Conservation (phyloP, 2,888 invertebrate genomes). For the Drosophila pseudotakahashii region DNA sequence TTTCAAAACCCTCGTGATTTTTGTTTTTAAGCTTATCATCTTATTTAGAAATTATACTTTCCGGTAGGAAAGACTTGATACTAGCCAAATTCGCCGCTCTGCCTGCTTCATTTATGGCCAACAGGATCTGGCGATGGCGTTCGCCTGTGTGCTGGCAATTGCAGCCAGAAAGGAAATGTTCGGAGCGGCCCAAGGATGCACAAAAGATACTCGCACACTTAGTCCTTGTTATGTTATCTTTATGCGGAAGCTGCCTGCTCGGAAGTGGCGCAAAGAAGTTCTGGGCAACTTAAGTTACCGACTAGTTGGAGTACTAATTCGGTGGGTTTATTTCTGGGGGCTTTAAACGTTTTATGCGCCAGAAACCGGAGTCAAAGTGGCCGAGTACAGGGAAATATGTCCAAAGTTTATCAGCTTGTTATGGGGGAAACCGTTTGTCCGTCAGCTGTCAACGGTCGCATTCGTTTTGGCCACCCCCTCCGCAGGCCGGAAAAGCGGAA, state of each 20-base stretch:
- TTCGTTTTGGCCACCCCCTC: conserved; percentile 3
- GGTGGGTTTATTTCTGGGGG: conserved; percentile 27
- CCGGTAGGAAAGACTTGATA: too few species aligned
- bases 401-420: conserved; percentile 59
- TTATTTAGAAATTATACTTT: too few species aligned
- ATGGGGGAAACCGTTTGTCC: conserved; percentile 9
- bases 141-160: conserved; percentile 44
- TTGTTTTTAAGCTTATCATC: too few species aligned
- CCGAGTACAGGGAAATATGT: conserved; percentile 19
- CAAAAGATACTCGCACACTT: conserved; percentile 35
- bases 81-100: conserved; percentile 8
- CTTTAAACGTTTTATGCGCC: conserved; percentile 44
- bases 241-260: conserved; percentile 47
- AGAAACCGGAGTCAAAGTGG: conserved; percentile 24
- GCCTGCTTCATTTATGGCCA: conserved; percentile 24
- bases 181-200: conserved; percentile 42
- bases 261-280: conserved; percentile 48
- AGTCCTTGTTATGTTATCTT: conserved; percentile 46
- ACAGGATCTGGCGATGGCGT: conserved; percentile 27
- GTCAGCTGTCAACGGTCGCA: conserved; percentile 46
- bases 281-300: conserved; percentile 27
- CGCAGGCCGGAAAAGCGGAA: conserved; percentile 25
- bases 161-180: conserved; percentile 51
- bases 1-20: neutral
- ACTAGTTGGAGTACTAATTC: conserved; percentile 40